Percentiles rank a stretch among this genome's conserved stretches.
Evolutionary conservation across 2,888 invertebrate species (phyloP).

Genomic region (Sphaeridia pumilis): DNA sequence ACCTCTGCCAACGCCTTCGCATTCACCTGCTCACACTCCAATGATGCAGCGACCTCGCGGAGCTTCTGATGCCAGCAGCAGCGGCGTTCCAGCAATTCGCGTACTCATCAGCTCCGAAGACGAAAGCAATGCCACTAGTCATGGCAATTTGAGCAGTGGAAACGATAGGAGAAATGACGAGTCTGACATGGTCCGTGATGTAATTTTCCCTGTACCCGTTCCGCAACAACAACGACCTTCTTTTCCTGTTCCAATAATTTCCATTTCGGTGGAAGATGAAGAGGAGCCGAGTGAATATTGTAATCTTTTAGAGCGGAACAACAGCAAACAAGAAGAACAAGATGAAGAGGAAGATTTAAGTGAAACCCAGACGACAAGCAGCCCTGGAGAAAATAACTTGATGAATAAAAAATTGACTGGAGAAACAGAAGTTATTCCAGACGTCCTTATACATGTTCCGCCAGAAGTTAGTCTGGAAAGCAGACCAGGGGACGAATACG

Average conservation of each 20-base stretch:
- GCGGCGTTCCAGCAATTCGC: conserved; percentile 28
- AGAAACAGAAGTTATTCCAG: conserved; percentile 33
- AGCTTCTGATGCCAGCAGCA: conserved; percentile 16
- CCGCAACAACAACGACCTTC: not conserved
- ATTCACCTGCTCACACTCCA: conserved; percentile 55
- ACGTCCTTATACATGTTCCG: conserved; percentile 35
- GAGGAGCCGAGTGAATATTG: conserved; percentile 40
- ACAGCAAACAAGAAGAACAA: conserved; percentile 37
- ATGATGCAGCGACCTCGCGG: conserved; percentile 42
- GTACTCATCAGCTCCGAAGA: conserved; percentile 32
- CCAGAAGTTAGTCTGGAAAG: conserved; percentile 30
- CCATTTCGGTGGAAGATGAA: conserved; percentile 38
- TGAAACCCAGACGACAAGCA: conserved; percentile 14
- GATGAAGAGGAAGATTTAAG: conserved; percentile 35
- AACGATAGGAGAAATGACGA: not conserved
- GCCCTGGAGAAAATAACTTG: not conserved
- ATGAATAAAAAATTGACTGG: conserved; percentile 41
- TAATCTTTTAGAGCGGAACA: conserved; percentile 37
- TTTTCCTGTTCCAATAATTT: conserved; percentile 34
- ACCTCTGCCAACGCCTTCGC: conserved; percentile 50
- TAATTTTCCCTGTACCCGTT: not conserved
- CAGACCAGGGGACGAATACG: conserved; percentile 17
- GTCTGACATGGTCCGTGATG: not conserved
- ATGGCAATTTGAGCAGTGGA: too few relatives aligned
- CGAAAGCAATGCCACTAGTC: conserved; percentile 20